Evolutionary conservation across 1,140 invertebrate species (phyloP), one percentile per base, ranked within the genome.

Genomic region (Heliconius melpomene): DNA sequence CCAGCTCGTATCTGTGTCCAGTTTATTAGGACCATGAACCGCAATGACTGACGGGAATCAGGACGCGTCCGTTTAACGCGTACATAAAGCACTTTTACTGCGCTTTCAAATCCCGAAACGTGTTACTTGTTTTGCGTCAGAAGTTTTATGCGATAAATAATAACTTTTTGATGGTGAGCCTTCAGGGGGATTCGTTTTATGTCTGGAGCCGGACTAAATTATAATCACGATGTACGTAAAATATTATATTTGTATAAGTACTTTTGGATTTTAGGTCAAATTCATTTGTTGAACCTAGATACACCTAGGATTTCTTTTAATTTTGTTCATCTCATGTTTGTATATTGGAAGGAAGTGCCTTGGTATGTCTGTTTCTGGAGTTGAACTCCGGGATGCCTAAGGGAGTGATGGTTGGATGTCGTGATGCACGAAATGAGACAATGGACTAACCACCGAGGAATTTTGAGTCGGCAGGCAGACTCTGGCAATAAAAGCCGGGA

Each of bases 141-240:
- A 83, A 78, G 78, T 85, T 89, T 89, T 88, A 88, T 84, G 86
- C 40, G 85, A 84, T 85, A 87, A 86, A 88, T 88, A 87, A 88
- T 85, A 88, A 86, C 83, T 82, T 86, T 88, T 87, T 87, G 83
- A 88, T 89, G 84, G 84, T 83, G 75, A 75, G 50, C 82, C 78
- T 73, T 72, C 76, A 74, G 82, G 77, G 74, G 46, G 74, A 72
- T 75, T 40, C n/a, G 78, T 76, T 86, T 88, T 86, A 88, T 83
- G 82, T 83, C 70, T 66, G 23, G 40, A 66, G 75, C 50, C 26
- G 46, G 18, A 60, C 72, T 78, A 78, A 73, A 79, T 74, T 75
- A 29, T 79, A 70, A 75, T 71, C 60, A 46, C 38, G 73, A 26
- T 23, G 72, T 52, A 13, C 29, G 66, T 75, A 75, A 75, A 77